A percentile compares a stretch with the other conserved stretches of the same genome.
phyloP scores from a whole-genome alignment of 2,797 vertebrate species.

The Nannoperca obscura region DNA sequence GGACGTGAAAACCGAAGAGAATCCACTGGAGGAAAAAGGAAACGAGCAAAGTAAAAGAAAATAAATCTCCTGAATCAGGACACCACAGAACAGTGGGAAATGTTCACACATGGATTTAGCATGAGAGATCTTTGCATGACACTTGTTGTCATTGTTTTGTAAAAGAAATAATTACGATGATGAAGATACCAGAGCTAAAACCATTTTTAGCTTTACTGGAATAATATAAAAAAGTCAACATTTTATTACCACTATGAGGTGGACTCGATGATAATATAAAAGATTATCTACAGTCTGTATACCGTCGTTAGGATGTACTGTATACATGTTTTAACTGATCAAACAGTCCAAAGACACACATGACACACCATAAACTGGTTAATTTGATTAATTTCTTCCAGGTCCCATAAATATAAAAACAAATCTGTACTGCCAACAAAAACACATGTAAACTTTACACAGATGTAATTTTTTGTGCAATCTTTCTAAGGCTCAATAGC shows the following conservation, averaged over 20 bases:
- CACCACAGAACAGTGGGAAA: conserved; percentile 47
- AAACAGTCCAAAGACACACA: background rate
- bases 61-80: conserved; percentile 67
- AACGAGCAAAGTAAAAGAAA: conserved; percentile 53
- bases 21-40: conserved; percentile 56
- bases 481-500: background rate
- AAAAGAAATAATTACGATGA: background rate
- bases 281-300: background rate
- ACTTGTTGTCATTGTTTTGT: conserved; percentile 18
- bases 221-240: background rate
- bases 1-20: conserved; percentile 70
- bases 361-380: too few species aligned
- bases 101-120: conserved; percentile 42
- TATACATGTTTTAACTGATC: background rate
- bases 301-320: too few species aligned
- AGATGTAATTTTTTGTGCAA: conserved; percentile 4
- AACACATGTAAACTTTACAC: background rate
- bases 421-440: background rate
- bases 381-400: background rate
- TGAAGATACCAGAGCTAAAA: background rate
- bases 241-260: background rate
- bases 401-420: background rate
- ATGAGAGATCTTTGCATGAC: conserved; percentile 35
- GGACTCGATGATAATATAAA: background rate
- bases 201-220: too few species aligned